A percentile compares a stretch with the other conserved stretches of the same genome.
Evolutionary conservation across 92 coral and sea anemone genomes (phyloP).

Genomic region (Porites cylindrica): DNA sequence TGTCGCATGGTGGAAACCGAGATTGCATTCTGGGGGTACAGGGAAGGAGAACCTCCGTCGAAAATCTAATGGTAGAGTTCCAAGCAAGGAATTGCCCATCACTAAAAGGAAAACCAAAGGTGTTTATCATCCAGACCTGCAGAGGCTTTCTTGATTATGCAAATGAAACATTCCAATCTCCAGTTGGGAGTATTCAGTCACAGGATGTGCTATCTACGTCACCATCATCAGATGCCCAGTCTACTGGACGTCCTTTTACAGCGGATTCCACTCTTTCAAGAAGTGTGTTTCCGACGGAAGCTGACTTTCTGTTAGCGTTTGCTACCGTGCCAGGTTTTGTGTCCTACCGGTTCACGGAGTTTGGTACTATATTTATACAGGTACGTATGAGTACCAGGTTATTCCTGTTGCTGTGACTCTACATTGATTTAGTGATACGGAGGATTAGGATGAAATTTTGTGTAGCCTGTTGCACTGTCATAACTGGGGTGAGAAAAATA

Average conservation of each 20-base stretch:
- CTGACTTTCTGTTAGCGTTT: conserved; percentile 60
- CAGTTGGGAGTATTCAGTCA: background rate
- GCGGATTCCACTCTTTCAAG: conserved; percentile 48
- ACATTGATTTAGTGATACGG: no score
- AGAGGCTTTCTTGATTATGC: background rate
- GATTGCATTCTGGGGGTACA: conserved; percentile 66
- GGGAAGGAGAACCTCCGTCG: conserved; percentile 27
- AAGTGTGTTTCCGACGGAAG: conserved; percentile 34
- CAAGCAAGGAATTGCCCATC: conserved; percentile 53
- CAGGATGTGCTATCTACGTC: background rate
- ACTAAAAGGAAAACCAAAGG: conserved; percentile 70
- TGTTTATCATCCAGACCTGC: conserved; percentile 79
- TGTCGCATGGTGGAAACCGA: conserved; percentile 80
- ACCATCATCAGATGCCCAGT: background rate
- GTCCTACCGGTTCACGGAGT: conserved; percentile 12
- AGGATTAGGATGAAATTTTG: no score
- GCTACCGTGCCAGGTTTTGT: conserved; percentile 58
- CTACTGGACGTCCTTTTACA: background rate
- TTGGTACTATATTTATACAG: conserved; percentile 50
- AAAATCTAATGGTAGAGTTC: conserved; percentile 44
- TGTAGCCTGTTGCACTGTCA: no score
- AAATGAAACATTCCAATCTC: background rate
- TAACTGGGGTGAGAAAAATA: no score
- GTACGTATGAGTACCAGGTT: conserved; percentile 7
- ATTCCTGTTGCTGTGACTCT: background rate